A percentile compares a stretch with the other conserved stretches of the same genome.
phyloP scores from a whole-genome alignment of 2,797 vertebrate species.

The Propithecus perrieri region DNA sequence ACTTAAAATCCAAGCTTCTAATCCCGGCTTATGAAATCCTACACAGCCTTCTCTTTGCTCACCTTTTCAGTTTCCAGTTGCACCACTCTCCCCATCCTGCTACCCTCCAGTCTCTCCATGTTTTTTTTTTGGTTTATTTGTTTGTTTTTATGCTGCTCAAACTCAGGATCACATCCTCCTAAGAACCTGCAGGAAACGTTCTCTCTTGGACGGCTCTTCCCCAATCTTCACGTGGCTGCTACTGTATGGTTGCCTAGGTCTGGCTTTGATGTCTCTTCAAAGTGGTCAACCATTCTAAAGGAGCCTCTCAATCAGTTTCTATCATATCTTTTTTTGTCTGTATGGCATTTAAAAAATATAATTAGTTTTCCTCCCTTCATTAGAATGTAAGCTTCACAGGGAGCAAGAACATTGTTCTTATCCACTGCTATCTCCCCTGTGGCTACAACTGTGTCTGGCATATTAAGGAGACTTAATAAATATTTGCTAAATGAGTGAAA shows the following conservation, averaged over 20 bases:
- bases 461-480: neutral
- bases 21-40: neutral
- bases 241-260: neutral
- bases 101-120: neutral
- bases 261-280: neutral
- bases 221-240: neutral
- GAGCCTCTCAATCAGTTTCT: neutral
- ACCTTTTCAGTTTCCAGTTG: neutral
- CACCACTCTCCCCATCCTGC: neutral
- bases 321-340: neutral
- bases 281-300: neutral
- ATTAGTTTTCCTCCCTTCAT: neutral
- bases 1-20: neutral
- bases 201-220: neutral
- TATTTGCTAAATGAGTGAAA: conserved; percentile 51
- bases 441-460: fast-evolving
- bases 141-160: neutral
- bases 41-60: neutral
- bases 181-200: neutral
- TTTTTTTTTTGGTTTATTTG: neutral
- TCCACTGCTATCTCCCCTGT: fast-evolving
- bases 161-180: neutral
- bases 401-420: neutral
- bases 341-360: neutral
- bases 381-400: neutral